Evolutionary conservation across 2,888 invertebrate genomes (phyloP), one percentile per base, ranked within the genome.

Genomic region (Serrognathus titanus): DNA sequence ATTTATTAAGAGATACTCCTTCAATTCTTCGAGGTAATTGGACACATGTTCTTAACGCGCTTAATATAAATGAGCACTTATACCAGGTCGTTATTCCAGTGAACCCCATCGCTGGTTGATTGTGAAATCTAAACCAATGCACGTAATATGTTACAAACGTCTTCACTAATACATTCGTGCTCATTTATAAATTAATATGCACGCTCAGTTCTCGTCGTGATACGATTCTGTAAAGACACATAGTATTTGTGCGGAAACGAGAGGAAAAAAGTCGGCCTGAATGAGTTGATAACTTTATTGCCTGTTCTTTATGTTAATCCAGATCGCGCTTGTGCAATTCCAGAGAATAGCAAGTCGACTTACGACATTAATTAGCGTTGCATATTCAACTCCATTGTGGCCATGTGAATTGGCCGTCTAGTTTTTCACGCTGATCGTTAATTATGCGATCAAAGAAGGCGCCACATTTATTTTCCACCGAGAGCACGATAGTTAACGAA

Each of bases 401-500:
- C 41, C 11, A 24, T 20, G 24, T 52, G 31, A 35, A 48, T 36
- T 10, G 45, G n/a, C 45, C 35, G 31, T 41, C 39, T 41, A 45
- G 31, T 20, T 41, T 48, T 54, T 54, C 46, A 52, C 43, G 43
- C 45, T 52, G 45, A 13, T 36, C 52, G 43, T 46, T 52, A 52
- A 52, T 52, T 52, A 52, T 52, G 52, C 43, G 52, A 52, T 52
- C 52, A 52, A 52, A 52, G 52, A 45, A 41, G 45, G 52, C 31
- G 52, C 52, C 43, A 35, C 13, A 51, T 31, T 24, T 35, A 39
- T 40, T 31, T 41, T 31, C 24, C 24, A 31, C 24, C 24, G 24
- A 5, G 24, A 31, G 7, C 24, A 31, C 24, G 24, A 31, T 31
- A 31, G 7, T 31, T 31, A 31, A 31, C 24, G 24, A 31, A 3